A percentile compares a stretch with the other conserved stretches of the same genome.
Evolutionary conservation across 30 jellyfish, hydroid and myxozoan genomes (phyloP).

Genomic region (Pelagia noctiluca): DNA sequence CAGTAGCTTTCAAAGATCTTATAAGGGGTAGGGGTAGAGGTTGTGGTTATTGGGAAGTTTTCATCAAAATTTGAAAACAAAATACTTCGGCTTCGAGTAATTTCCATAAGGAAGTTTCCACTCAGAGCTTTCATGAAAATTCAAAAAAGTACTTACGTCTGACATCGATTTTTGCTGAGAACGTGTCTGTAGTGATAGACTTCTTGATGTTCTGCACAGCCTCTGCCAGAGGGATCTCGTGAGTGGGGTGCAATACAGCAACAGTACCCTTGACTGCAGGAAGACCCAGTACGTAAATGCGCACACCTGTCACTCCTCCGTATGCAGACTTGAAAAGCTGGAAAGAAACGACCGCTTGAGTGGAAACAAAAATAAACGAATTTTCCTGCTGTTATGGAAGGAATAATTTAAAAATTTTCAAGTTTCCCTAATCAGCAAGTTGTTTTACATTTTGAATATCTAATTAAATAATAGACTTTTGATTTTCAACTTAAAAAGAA

Average conservation of each 20-base stretch:
- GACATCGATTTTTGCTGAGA: slow-evolving; percentile 12
- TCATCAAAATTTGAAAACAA: too few relatives aligned
- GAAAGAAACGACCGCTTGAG: neutral
- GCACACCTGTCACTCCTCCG: slow-evolving; percentile 65
- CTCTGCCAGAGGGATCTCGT: slow-evolving; percentile 40
- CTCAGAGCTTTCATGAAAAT: neutral
- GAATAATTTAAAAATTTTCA: too few relatives aligned
- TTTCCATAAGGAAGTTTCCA: too few relatives aligned
- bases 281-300: slow-evolving; percentile 68
- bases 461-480: too few relatives aligned
- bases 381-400: too few relatives aligned
- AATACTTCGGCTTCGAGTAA: too few relatives aligned
- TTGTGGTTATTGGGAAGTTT: too few relatives aligned
- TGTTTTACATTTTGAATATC: too few relatives aligned
- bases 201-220: slow-evolving; percentile 58
- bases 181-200: slow-evolving; percentile 36
- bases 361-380: neutral
- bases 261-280: slow-evolving; percentile 63
- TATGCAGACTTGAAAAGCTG: slow-evolving; percentile 68
- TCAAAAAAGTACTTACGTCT: slow-evolving; percentile 1
- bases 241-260: slow-evolving; percentile 53
- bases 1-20: too few relatives aligned
- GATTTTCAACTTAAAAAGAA: too few relatives aligned
- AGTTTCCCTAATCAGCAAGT: too few relatives aligned
- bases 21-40: too few relatives aligned